A percentile compares a stretch with the other conserved stretches of the same genome.
These are phyloP conservation scores for Nasonia giraulti DNA, from an alignment of 1,140 invertebrate species.

Conservation along the genomic window DNA sequence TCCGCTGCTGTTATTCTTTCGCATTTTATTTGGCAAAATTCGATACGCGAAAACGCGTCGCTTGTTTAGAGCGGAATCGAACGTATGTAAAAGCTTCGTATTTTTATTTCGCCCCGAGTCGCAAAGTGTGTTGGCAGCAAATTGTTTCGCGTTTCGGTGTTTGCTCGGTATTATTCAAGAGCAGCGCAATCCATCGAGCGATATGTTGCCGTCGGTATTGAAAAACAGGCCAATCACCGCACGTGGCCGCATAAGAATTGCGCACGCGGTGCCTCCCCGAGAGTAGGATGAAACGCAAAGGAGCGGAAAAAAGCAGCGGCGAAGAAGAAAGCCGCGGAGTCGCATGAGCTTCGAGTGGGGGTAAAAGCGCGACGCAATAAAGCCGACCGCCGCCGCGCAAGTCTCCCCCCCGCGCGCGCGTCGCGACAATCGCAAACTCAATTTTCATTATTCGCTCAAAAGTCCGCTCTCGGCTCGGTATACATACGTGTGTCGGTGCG, in stretches of 20 bases:
- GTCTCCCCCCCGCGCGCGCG: neutral
- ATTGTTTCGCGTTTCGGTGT: no score
- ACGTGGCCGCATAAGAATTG: neutral
- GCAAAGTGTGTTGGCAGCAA: no score
- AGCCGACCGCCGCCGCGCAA: neutral
- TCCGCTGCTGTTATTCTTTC: no score
- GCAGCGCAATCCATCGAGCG: neutral
- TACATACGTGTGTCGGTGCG: neutral
- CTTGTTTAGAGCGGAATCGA: no score
- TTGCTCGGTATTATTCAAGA: no score
- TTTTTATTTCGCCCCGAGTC: no score
- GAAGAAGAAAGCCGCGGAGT: neutral
- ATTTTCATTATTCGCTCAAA: conserved; percentile 30
- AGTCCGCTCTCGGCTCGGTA: neutral
- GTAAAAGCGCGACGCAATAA: neutral
- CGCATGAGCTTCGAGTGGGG: neutral
- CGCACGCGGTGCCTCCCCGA: no score
- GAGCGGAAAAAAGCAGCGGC: no score
- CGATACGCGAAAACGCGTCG: no score
- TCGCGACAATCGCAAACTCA: conserved; percentile 6
- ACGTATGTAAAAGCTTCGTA: no score
- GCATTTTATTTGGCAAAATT: no score
- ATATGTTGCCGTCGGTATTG: neutral
- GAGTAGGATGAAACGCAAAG: neutral
- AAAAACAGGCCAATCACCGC: no score